Evolutionary conservation across 2,888 invertebrate genomes (phyloP).

Genomic region (Pilophorus perplexus): DNA sequence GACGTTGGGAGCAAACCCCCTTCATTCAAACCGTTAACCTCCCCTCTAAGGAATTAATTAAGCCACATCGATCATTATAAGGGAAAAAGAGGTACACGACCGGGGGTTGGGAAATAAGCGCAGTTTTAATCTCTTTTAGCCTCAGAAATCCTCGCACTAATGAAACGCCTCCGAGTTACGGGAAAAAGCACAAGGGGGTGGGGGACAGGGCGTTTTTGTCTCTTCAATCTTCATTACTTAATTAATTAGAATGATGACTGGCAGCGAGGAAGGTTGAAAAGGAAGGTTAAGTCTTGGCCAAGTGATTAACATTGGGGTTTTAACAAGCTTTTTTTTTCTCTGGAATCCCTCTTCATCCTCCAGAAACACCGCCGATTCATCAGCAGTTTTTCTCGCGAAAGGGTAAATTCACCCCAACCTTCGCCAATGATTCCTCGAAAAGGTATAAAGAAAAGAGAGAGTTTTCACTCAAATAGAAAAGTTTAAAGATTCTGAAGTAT

Average conservation of each 20-base stretch:
- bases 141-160: conserved; percentile 36
- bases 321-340: conserved; percentile 31
- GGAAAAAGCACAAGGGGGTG: conserved; percentile 5
- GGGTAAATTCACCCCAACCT: too few relatives aligned
- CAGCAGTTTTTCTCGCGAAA: conserved; percentile 14
- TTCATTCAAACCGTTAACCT: neutral
- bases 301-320: conserved; percentile 36
- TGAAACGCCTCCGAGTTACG: conserved; percentile 16
- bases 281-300: conserved; percentile 34
- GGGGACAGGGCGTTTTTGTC: conserved; percentile 31
- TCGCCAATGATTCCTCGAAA: conserved; percentile 4
- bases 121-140: conserved; percentile 36
- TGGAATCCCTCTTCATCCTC: too few relatives aligned
- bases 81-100: neutral
- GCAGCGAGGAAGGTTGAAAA: conserved; percentile 34
- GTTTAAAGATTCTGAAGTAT: too few relatives aligned
- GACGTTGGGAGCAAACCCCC: neutral
- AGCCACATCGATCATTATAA: conserved; percentile 24
- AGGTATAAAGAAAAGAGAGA: neutral
- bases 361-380: conserved; percentile 8
- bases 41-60: conserved; percentile 15
- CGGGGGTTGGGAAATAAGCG: conserved; percentile 10
- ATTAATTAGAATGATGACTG: conserved; percentile 41
- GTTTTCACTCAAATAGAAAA: conserved; percentile 1
- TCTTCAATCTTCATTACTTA: conserved; percentile 40